Base-by-base conservation (phyloP, 2,797 vertebrate genomes). In the Morus bassanus region DNA sequence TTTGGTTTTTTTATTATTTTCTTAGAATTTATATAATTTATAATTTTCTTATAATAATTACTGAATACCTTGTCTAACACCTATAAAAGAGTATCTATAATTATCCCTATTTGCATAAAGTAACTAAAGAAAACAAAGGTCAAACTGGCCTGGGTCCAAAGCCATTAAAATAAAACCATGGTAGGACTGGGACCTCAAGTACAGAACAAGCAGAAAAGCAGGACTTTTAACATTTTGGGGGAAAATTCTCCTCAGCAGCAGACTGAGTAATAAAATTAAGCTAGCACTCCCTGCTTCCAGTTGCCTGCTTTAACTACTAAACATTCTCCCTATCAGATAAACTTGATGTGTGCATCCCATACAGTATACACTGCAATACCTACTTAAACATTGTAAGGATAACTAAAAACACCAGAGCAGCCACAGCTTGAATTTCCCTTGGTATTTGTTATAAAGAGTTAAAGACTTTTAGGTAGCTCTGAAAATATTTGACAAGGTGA, bases 181-280 rank as follows among this genome's bases (percentile, higher is more conserved):
- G 2, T 9, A 69, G 41, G 25, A 54, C 10, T 78, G 3, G 8
- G 23, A 61, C 13, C 8, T 79, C 46, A 78, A 54, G 30, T 12
- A 72, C 2, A 85, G 15, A 61, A 30, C 2, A 76, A 65, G 7
- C 4, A 2, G 46, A 93, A 68, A 76, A 68, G 8, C 23, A 46
- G 5, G 10, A 0, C 2, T 79, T 74, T 78, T 53, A 46, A 56
- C 1, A 39, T 50, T 57, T 50, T 28, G 0, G 1, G 5, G 14
- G 6, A 14, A 54, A 68, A 85, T 73, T 33, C 8, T 64, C 31
- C 60, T 68, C 19, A 75, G 51, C 17, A 70, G 35, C n/a, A 87
- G 48, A 75, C 7, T 13, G 8, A 39, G 10, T 27, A 56, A 61
- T 30, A 54, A 79, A 77, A 69, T 78, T 11, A 63, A 85, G 10